A percentile compares a stretch with the other conserved stretches of the same genome.
Evolutionary conservation across 2,797 vertebrate genomes (phyloP).

Genomic region (Typhlichthys subterraneus): DNA sequence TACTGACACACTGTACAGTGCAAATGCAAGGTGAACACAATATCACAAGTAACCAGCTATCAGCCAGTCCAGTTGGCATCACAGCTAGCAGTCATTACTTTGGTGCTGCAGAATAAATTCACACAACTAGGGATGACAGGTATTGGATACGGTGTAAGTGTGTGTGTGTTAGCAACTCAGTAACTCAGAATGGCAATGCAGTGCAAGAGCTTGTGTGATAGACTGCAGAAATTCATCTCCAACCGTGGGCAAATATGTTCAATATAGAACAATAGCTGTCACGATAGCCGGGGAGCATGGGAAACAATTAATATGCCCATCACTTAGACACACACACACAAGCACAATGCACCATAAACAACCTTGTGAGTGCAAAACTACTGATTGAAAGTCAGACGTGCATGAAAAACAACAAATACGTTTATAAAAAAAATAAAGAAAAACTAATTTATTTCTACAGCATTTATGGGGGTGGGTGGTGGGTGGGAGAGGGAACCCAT

Average conservation of each 20-base stretch:
- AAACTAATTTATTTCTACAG: too few relatives aligned
- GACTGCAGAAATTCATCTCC: too few relatives aligned
- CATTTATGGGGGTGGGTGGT: too few relatives aligned
- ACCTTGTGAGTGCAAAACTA: not conserved
- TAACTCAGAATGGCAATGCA: too few relatives aligned
- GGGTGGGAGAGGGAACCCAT: not conserved
- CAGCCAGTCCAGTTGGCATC: not conserved
- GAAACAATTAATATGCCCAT: conserved; percentile 28
- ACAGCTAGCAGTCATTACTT: not conserved
- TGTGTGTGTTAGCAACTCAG: not conserved
- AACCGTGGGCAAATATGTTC: not conserved
- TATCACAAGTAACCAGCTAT: not conserved
- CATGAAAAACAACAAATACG: not conserved
- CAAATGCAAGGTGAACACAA: too few relatives aligned
- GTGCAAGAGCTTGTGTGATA: too few relatives aligned
- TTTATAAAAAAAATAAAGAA: too few relatives aligned
- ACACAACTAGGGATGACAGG: too few relatives aligned
- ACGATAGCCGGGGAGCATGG: conserved; percentile 18
- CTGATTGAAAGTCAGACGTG: conserved; percentile 8
- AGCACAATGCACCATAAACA: not conserved
- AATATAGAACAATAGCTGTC: conserved; percentile 34
- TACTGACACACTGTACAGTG: not conserved
- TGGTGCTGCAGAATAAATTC: too few relatives aligned
- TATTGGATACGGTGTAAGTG: conserved; percentile 6
- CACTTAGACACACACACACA: conserved; percentile 33